Evolutionary conservation across 2,888 invertebrate species (phyloP).

Genomic region (Scaptomyza caliginosa): DNA sequence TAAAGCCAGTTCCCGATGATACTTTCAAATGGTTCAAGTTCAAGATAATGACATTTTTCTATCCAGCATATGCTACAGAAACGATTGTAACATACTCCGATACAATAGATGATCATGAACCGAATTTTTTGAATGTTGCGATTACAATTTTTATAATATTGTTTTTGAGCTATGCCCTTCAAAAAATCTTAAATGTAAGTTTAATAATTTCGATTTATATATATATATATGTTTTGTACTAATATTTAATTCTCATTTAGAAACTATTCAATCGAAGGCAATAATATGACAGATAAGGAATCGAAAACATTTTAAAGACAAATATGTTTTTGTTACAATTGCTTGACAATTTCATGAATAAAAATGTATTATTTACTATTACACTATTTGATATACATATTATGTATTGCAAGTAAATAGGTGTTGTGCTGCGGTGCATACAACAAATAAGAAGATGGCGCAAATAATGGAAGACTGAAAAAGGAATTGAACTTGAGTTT

Average conservation of each 20-base stretch:
- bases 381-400: constrained; percentile 1
- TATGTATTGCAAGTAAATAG: constrained; percentile 27
- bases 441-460: constrained; percentile 7
- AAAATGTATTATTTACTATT: too few relatives aligned
- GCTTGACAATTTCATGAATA: too few relatives aligned
- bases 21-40: not conserved
- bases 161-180: not conserved
- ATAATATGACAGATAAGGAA: too few relatives aligned
- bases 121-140: not conserved
- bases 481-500: constrained; percentile 43
- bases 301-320: too few relatives aligned
- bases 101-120: not conserved
- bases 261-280: too few relatives aligned
- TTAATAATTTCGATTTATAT: too few relatives aligned
- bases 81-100: not conserved
- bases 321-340: too few relatives aligned
- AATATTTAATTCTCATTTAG: too few relatives aligned
- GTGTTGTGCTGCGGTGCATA: not conserved
- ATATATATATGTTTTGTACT: too few relatives aligned
- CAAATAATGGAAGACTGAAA: constrained; percentile 10
- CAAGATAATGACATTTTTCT: not conserved
- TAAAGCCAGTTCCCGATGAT: not conserved
- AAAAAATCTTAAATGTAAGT: not conserved
- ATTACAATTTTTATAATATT: not conserved
- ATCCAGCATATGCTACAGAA: not conserved